A percentile compares a stretch with the other conserved stretches of the same genome.
These are phyloP conservation scores for Pterois miles DNA, from an alignment of 2,797 vertebrate genomes.

Conservation along the genomic window DNA sequence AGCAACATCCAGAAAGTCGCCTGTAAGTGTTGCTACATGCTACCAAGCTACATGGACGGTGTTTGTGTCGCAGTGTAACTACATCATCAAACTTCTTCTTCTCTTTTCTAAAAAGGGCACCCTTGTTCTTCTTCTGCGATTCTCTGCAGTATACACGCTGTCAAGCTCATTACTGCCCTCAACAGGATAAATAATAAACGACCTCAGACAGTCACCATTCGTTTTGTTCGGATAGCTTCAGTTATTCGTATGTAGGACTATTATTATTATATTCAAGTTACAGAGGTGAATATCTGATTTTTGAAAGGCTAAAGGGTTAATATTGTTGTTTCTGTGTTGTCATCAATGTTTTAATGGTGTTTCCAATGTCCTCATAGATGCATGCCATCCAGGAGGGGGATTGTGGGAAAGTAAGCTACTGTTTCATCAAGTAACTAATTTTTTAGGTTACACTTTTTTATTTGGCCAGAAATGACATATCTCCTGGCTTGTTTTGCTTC, in stretches of 20 bases:
- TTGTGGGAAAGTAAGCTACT: too few species aligned
- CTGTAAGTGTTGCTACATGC: not conserved
- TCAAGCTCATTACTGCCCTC: not conserved
- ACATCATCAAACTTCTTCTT: slow-evolving; percentile 12
- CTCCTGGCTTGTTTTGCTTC: too few species aligned
- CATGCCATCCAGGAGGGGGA: too few species aligned
- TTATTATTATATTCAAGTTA: not conserved
- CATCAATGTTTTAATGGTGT: not conserved
- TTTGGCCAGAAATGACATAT: too few species aligned
- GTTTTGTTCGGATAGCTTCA: not conserved
- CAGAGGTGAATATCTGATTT: not conserved
- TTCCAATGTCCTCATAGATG: not conserved
- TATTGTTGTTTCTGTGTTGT: not conserved
- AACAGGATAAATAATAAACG: not conserved
- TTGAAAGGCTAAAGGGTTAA: not conserved
- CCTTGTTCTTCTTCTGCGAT: not conserved
- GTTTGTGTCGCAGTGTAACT: slow-evolving; percentile 5
- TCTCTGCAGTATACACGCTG: too few species aligned
- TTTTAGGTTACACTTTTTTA: too few species aligned
- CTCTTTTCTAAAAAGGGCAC: too few species aligned
- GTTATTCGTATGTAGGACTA: not conserved
- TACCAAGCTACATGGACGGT: slow-evolving; percentile 3
- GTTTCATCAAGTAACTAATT: too few species aligned
- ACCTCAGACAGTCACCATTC: too few species aligned
- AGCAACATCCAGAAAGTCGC: not conserved